A percentile compares a stretch with the other conserved stretches of the same genome.
Evolutionary conservation across 2,113 vertebrate genomes (phyloP).

Genomic region (Murina feae): DNA sequence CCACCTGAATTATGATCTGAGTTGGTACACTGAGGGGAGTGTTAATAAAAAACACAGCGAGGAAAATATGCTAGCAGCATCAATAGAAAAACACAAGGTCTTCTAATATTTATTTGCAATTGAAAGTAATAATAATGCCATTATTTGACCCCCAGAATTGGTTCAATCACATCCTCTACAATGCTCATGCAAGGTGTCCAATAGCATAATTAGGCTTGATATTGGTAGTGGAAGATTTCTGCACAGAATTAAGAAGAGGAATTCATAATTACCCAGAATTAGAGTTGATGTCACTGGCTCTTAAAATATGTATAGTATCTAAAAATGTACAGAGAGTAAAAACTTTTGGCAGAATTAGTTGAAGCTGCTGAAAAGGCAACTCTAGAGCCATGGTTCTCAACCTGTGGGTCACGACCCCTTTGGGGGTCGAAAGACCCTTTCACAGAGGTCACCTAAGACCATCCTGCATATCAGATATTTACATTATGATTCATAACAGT

Average conservation of each 20-base stretch:
- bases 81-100: constrained; percentile 3
- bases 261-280: constrained; percentile 74
- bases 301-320: constrained; percentile 72
- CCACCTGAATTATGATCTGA: constrained; percentile 16
- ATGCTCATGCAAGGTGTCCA: constrained; percentile 61
- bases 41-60: constrained; percentile 2
- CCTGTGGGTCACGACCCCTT: too few species aligned
- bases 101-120: constrained; percentile 10
- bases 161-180: neutral
- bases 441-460: too few species aligned
- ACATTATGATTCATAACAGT: too few species aligned
- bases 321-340: constrained; percentile 72
- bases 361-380: constrained; percentile 65
- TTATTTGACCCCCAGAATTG: neutral
- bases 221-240: constrained; percentile 72
- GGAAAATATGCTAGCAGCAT: constrained; percentile 22
- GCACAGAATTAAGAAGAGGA: constrained; percentile 66
- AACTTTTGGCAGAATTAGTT: constrained; percentile 72
- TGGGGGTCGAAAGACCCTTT: too few species aligned
- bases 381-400: too few species aligned
- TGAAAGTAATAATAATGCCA: constrained; percentile 40
- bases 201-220: constrained; percentile 63
- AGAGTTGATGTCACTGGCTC: constrained; percentile 65
- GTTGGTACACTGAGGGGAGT: neutral
- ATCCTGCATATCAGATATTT: too few species aligned